Base-by-base conservation (phyloP, 2,888 invertebrate genomes). In the Drosophila peninsularis region DNA sequence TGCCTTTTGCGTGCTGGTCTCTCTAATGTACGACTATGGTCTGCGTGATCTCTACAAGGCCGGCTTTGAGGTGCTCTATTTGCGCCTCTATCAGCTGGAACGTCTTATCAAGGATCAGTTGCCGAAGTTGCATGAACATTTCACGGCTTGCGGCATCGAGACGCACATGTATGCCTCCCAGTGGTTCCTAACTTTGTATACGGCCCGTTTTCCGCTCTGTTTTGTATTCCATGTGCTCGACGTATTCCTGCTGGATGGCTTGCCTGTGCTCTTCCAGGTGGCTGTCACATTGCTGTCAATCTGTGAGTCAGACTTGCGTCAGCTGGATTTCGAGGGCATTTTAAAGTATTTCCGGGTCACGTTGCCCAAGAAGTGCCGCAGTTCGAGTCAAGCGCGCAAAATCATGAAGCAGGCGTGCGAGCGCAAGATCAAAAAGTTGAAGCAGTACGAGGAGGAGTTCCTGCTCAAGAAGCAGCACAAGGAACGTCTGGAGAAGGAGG, bases 101-200 rank as follows among this genome's bases (percentile, higher is more conserved):
- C 95, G 97, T 76, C 93, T 99, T 24, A 97, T 93, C n/a, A 91
- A 96, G 95, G 97, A 98, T 93, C 97, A 97, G 93, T 92, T 97
- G 75, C 95, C 95, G 1, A 96, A 97, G 70, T 92, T 98, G 62
- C 95, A 96, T 90, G 95, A 95, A 66, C 97, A 98, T 91, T 97
- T 97, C 93, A 94, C 94, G 82, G 96, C 93, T 94, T 96, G 94
- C 67, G 96, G 96, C 54, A 96, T 99, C 53, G 99, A 99, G 93
- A 96, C 98, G 32, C 99, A 99, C 93, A 99, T 99, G 99, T 99
- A 98, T 92, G 99, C 99, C 24, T 98, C 98, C 6, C 99, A 99
- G 93, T 99, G 99, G 99, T 99, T 99, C 94, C 95, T 99, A 58
- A 99, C 99, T 0, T 94, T 99, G n/a, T 99, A 98, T 93, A 99